These are phyloP conservation scores for Periphyllus acericola DNA, from an alignment of 2,888 invertebrate genomes.

Conservation along the genomic window DNA sequence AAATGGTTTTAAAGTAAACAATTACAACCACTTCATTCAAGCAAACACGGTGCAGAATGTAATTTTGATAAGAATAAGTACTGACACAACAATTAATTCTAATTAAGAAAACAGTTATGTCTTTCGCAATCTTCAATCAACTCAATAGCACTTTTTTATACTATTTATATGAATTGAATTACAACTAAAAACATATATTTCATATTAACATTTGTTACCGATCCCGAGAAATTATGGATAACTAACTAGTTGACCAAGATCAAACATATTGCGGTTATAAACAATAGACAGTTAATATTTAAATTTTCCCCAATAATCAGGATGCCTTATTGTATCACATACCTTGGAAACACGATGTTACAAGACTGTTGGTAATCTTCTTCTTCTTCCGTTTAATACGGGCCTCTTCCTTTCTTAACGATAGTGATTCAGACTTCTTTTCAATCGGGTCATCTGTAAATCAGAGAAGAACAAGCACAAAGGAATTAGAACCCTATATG, in stretches of 20 bases:
- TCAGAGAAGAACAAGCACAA: not conserved
- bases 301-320: not conserved
- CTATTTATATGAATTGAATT: no score
- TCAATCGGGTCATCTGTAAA: constrained; percentile 12
- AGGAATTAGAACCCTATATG: not conserved
- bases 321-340: not conserved
- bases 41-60: not conserved
- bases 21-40: not conserved
- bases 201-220: no score
- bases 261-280: no score
- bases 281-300: not conserved
- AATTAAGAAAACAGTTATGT: no score
- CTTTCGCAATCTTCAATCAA: no score
- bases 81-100: not conserved
- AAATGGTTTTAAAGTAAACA: not conserved
- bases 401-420: constrained; percentile 79
- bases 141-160: no score
- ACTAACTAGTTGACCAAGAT: no score
- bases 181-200: no score
- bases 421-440: constrained; percentile 49
- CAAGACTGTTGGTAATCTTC: constrained; percentile 88
- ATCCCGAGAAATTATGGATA: no score
- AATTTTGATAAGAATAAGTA: not conserved
- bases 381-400: constrained; percentile 87
- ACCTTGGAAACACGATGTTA: constrained; percentile 91